Conservation (phyloP, 2,888 invertebrate species). For the Zygothrica quintamaculata region DNA sequence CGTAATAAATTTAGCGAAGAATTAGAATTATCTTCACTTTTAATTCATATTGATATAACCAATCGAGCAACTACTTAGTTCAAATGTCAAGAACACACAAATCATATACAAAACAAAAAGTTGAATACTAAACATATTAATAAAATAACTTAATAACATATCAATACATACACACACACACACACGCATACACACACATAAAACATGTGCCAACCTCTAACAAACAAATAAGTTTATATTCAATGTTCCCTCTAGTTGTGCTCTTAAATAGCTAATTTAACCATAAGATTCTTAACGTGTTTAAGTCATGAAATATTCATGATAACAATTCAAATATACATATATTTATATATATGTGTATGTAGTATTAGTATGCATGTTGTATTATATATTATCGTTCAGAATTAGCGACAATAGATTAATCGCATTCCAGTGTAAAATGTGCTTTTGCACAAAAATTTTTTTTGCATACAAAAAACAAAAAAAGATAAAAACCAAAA, state of each 20-base stretch:
- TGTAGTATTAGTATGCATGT: background rate
- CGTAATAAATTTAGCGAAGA: conserved; percentile 96
- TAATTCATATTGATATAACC: conserved; percentile 90
- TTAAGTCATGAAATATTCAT: too few species aligned
- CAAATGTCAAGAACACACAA: too few species aligned
- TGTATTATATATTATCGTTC: background rate
- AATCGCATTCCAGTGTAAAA: conserved; percentile 16
- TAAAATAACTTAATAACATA: too few species aligned
- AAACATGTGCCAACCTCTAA: background rate
- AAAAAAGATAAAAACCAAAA: too few species aligned
- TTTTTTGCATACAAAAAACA: background rate
- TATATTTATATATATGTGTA: too few species aligned
- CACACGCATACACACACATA: too few species aligned
- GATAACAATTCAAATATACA: too few species aligned
- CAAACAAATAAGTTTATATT: background rate
- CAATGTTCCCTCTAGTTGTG: background rate
- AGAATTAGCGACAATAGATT: conserved; percentile 4
- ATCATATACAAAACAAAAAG: too few species aligned
- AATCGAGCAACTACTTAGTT: conserved; percentile 26
- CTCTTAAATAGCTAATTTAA: too few species aligned
- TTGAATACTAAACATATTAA: too few species aligned
- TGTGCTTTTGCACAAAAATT: background rate
- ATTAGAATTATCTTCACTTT: conserved; percentile 94
- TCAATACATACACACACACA: too few species aligned
- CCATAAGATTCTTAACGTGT: too few species aligned